phyloP scores from a whole-genome alignment of 2,113 vertebrate species.

The Spea bombifrons region DNA sequence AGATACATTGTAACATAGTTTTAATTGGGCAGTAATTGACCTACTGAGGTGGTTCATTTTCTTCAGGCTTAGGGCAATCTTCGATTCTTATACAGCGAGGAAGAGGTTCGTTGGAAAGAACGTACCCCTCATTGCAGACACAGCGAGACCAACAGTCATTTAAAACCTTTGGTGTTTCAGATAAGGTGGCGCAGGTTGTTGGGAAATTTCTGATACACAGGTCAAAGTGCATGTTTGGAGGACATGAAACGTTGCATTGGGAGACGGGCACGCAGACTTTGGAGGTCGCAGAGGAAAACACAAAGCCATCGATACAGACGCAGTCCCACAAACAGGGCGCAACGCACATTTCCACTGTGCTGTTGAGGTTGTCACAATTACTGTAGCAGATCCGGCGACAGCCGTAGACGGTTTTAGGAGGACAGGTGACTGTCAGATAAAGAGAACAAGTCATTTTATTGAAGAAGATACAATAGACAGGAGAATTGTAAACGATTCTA shows the following conservation, averaged over 20 bases:
- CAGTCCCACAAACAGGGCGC: not conserved
- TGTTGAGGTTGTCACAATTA: slow-evolving; percentile 3
- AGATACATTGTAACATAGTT: no score
- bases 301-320: not conserved
- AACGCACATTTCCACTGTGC: not conserved
- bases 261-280: not conserved
- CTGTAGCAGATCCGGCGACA: slow-evolving; percentile 6
- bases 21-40: no score
- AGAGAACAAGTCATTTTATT: no score
- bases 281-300: not conserved
- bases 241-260: not conserved
- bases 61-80: not conserved
- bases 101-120: not conserved
- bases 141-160: not conserved
- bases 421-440: not conserved
- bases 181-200: not conserved
- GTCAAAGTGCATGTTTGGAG: slow-evolving; percentile 7
- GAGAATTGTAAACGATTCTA: no score
- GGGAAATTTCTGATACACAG: not conserved
- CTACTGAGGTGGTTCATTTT: no score
- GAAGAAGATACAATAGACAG: no score
- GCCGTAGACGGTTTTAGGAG: not conserved
- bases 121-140: slow-evolving; percentile 8
- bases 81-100: not conserved
- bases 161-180: no score